These are phyloP conservation scores for Dermochelys coriacea DNA, from an alignment of 2,797 vertebrate species.

Conservation along the genomic window DNA sequence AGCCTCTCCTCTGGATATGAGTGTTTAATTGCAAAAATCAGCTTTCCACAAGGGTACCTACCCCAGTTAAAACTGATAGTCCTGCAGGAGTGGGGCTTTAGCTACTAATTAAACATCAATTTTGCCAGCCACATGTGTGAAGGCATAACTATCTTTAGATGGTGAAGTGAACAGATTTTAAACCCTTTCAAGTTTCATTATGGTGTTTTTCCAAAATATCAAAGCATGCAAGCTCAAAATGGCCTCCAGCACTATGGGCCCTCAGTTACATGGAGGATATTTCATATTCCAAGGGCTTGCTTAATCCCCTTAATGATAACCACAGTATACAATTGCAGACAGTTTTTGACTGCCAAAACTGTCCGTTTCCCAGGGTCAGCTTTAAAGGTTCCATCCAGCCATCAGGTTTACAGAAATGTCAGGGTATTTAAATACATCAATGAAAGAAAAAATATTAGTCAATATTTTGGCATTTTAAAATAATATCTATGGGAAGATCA, in stretches of 20 bases:
- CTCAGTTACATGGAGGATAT: neutral
- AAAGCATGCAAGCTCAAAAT: neutral
- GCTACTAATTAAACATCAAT: neutral
- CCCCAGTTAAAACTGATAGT: neutral
- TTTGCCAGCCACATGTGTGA: neutral
- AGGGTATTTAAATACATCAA: constrained; percentile 27
- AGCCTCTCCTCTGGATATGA: neutral
- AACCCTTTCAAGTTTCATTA: neutral
- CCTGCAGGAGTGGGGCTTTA: neutral
- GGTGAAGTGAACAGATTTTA: neutral
- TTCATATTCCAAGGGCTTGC: neutral
- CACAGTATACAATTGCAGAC: neutral
- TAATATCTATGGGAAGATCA: constrained; percentile 23
- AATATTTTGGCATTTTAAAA: constrained; percentile 63
- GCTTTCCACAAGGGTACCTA: neutral
- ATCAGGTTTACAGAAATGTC: neutral
- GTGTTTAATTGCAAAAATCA: neutral
- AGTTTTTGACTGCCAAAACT: neutral
- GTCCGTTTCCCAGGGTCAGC: neutral
- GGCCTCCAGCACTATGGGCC: neutral
- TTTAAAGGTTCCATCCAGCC: neutral
- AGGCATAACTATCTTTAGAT: neutral
- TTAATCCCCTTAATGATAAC: neutral
- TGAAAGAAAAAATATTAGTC: constrained; percentile 37
- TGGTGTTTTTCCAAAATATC: neutral